Evolutionary conservation across 2,888 invertebrate species (phyloP).

Genomic region (Plebejus melissa): DNA sequence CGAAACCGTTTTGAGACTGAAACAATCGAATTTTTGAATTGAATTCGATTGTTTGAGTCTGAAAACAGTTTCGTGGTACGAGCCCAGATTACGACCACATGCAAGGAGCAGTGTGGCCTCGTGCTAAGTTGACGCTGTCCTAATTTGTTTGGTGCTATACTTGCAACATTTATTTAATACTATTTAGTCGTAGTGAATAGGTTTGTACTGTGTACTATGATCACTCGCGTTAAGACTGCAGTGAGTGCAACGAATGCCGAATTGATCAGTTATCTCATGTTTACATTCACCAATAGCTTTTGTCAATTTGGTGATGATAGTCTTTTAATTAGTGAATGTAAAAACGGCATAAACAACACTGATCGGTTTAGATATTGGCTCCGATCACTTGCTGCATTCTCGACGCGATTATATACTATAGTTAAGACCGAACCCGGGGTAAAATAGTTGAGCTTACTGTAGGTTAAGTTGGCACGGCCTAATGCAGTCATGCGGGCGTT

Average conservation of each 20-base stretch:
- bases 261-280: not conserved
- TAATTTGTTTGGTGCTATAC: slow-evolving; percentile 66
- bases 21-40: too few relatives aligned
- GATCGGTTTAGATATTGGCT: not conserved
- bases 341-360: not conserved
- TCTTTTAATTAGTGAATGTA: not conserved
- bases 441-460: slow-evolving; percentile 42
- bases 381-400: not conserved
- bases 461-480: slow-evolving; percentile 38
- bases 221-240: not conserved
- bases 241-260: not conserved
- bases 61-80: too few relatives aligned
- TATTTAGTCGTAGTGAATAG: slow-evolving; percentile 35
- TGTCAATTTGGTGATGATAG: too few relatives aligned
- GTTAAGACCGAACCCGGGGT: slow-evolving; percentile 36
- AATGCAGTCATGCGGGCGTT: slow-evolving; percentile 30
- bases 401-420: not conserved
- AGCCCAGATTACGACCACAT: too few relatives aligned
- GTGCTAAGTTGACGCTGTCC: slow-evolving; percentile 43
- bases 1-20: too few relatives aligned
- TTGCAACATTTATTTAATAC: slow-evolving; percentile 46
- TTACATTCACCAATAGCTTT: too few relatives aligned
- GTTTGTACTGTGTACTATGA: slow-evolving; percentile 7
- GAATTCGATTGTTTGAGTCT: too few relatives aligned
- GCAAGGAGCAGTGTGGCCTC: not conserved